Base-by-base conservation (phyloP, 1,140 invertebrate genomes). In the Drosophila sp. region DNA sequence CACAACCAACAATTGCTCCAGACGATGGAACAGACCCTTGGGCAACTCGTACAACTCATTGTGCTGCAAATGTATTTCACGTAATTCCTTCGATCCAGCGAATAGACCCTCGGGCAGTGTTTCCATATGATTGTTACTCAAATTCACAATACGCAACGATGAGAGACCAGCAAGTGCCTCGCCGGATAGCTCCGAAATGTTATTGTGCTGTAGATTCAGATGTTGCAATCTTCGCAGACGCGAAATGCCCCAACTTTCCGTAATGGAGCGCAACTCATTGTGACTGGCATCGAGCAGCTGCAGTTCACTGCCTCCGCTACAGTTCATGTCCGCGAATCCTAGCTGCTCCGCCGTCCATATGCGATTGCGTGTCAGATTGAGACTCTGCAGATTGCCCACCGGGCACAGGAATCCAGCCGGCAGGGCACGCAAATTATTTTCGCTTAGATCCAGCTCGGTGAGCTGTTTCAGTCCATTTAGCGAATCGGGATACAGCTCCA, bases 311-410 rank as follows among this genome's bases (percentile, higher is more conserved):
- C 93, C 92, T 91, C 33, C 94, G 93, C 41, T 95, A 68, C 93
- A 93, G 58, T 93, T 93, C 80, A 93, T 93, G 44, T 93, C 94
- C 41, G 93, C 85, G 80, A 96, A 94, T 6, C 96, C 96, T 62
- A 97, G 93, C 70, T 96, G 94, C 35, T 95, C 94, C 5, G 96
- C 93, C 44, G 95, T 95, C 55, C 94, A 93, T 70, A 98, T 95
- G 78, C 95, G 94, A 92, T 98, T 98, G 27, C 94, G 93, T 7
- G 96, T 97, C 68, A 98, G 93, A 93, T 98, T 98, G 27, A 98
- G 93, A 57, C 95, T 94, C 82, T 96, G 96, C 4, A 98, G 93
- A 83, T 96, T 96, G 58, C 94, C 93, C 66, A 98, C 92, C 3
- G 95, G 94, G 90, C 97, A 97, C 61, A 97, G 95, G 33, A 96